Evolutionary conservation across 2,888 invertebrate genomes (phyloP), one percentile per base, ranked within the genome.

Genomic region (Alviniconcha strummeri): DNA sequence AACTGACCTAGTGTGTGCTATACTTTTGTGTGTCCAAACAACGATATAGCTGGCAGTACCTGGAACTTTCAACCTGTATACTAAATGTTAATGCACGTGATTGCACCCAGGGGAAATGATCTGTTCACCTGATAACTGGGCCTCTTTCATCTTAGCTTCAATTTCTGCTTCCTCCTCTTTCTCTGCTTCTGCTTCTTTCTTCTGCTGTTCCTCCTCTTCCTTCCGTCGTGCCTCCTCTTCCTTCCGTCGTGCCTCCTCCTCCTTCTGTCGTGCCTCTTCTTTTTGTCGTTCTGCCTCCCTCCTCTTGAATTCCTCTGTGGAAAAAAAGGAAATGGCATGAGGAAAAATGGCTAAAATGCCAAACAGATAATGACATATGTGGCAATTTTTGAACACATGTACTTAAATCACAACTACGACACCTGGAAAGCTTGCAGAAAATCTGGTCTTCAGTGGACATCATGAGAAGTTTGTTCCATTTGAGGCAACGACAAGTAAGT

Each of bases 221-320:
- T 36, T 5, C 83, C 57, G 36, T 78, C 67, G 60, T 55, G 85
- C 71, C 75, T 86, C 72, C 74, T 78, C 79, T 74, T 83, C 60
- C 55, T 72, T 56, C 13, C 81, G 81, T 69, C 84, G 69, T 76
- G 84, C 83, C 76, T 84, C 80, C 52, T 69, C 54, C 36, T 36
- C 52, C 69, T 36, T 5, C 83, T 71, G 36, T 78, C 67, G 60
- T 55, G 85, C 71, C 75, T 86, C 72, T 71, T 78, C 79, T 74
- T 83, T 56, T 54, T 72, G 64, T 13, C 81, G 83, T 19, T 84
- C 69, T 36, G 85, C 86, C 60, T 85, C 78, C 81, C 84, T 83
- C 76, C 82, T 81, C 76, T 80, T 36, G 72, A 83, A 86, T 36
- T 88, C 85, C 81, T 85, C 87, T 88, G 56, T 11, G 86, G 81